Base-by-base conservation (phyloP, 2,888 invertebrate genomes). In the Mycalesis mineus region DNA sequence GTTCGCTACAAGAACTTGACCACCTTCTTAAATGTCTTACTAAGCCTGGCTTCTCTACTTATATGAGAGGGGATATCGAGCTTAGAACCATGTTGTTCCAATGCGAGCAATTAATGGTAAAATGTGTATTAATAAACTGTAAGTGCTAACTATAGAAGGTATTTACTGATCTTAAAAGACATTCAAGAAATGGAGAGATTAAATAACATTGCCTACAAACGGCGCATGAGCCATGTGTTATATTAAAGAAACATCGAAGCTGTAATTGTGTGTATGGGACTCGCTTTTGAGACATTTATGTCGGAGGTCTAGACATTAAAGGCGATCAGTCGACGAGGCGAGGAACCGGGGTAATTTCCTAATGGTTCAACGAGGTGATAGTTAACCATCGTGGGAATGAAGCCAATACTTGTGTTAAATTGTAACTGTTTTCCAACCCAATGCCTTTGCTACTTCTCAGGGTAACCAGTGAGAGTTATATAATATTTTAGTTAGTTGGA, bases 341-440 rank as follows among this genome's bases (percentile, higher is more conserved):
- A 73, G 74, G 72, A 74, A 74, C 73, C 71, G 68, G 73, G 72
- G 75, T 78, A 80, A 83, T 82, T 80, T 77, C 74, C 79, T 81
- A 84, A 84, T 83, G 78, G 77, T 74, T 75, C 75, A 74, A 79
- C 73, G 77, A 80, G 72, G 78, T 80, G 80, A 79, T 80, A 78
- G 77, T 78, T 77, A 75, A 77, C 73, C 70, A 73, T 72, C 79
- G 82, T 84, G 84, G 78, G 82, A 84, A 84, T 74, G 69, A 68
- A 75, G 73, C 70, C 70, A 70, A 74, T 72, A 73, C 74, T 72
- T 68, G 54, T 40, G 53, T 62, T 54, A 53, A 53, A 61, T 61
- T 61, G 60, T 55, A 51, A 61, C 48, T 51, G 54, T 60, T 62
- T 52, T 55, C 51, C 51, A 51, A 47, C 33, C 47, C n/a, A 47